A percentile compares a stretch with the other conserved stretches of the same genome.
Evolutionary conservation across 2,113 vertebrate genomes (phyloP).

Genomic region (Heliornis fulica): DNA sequence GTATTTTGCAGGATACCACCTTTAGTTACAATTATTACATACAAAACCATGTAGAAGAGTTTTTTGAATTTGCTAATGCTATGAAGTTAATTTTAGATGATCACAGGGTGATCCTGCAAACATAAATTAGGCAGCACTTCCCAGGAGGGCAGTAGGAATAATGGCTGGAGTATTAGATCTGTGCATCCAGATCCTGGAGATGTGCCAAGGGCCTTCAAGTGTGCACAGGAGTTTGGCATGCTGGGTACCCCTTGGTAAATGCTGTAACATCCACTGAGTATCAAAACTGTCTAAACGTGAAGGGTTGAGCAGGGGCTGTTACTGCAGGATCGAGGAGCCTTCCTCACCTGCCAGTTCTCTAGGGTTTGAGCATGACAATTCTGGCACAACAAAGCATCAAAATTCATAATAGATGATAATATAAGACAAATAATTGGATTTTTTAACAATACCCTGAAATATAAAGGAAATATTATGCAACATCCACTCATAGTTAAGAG

Average conservation of each 20-base stretch:
- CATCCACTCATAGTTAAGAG: neutral
- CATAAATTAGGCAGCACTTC: neutral
- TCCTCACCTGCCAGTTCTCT: neutral
- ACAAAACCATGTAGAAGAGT: neutral
- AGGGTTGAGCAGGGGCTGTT: neutral
- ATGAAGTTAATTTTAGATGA: neutral
- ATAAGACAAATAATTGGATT: neutral
- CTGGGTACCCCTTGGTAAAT: neutral
- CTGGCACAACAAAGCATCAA: neutral
- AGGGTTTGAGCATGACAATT: neutral
- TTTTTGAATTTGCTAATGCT: neutral
- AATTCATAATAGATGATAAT: neutral
- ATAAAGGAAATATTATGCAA: slow-evolving; percentile 41
- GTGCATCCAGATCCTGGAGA: neutral
- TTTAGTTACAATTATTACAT: neutral
- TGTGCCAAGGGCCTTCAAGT: neutral
- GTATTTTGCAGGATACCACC: neutral
- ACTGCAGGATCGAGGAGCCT: neutral
- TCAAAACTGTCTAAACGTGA: neutral
- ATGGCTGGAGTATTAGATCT: neutral
- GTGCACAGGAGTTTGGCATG: neutral
- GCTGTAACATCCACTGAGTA: neutral
- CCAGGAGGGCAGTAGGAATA: neutral
- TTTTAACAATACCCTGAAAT: neutral
- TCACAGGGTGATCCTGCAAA: neutral